Percentiles rank a stretch among this genome's conserved stretches.
Evolutionary conservation across 2,797 vertebrate genomes (phyloP).

Genomic region (Syndactyla subalaris): DNA sequence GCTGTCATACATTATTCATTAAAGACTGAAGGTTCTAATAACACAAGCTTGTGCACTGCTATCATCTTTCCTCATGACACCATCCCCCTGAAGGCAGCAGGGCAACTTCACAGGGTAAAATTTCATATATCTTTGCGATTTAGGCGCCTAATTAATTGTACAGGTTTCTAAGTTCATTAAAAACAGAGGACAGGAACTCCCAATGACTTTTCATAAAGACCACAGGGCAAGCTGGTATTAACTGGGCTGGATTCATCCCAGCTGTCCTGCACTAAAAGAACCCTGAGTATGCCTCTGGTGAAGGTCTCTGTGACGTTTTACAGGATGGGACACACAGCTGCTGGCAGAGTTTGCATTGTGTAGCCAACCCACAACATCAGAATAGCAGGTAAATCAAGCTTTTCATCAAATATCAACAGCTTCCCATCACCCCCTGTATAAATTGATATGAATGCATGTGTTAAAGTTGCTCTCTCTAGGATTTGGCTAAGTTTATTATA

Average conservation of each 20-base stretch:
- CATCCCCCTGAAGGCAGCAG: neutral
- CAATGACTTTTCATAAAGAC: neutral
- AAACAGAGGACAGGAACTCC: neutral
- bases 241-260: neutral
- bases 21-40: neutral
- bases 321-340: neutral
- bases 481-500: neutral
- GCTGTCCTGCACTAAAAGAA: neutral
- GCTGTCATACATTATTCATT: neutral
- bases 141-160: neutral
- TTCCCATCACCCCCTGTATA: neutral
- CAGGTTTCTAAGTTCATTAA: neutral
- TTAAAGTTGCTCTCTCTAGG: neutral
- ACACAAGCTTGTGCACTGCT: neutral
- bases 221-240: neutral
- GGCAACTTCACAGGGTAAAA: neutral
- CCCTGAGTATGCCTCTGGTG: fast-evolving
- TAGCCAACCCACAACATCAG: neutral
- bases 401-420: neutral
- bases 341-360: neutral
- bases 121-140: neutral
- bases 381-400: neutral
- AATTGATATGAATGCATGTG: fast-evolving
- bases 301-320: neutral
- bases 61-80: neutral